Base-by-base conservation (phyloP, 2,113 vertebrate genomes). In the Leptodactylus fuscus region DNA sequence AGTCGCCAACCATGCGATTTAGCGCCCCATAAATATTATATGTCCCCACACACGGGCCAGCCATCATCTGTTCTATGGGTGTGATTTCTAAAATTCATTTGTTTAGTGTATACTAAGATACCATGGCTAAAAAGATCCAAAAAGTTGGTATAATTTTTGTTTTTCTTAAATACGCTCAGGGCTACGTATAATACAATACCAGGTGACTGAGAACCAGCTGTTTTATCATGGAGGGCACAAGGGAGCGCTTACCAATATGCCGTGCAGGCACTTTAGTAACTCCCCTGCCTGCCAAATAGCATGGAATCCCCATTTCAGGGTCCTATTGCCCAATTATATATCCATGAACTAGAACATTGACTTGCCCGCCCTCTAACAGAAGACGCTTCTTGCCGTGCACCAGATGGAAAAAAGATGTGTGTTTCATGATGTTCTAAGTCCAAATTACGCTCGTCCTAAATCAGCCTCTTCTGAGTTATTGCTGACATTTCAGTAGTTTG, bases 401-500 rank as follows among this genome's bases (percentile, higher is more conserved):
- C 41, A 18, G 24, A 46, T 27, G 71, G 71, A 76, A 76, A 76
- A 44, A 70, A 51, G 48, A 76, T 49, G 44, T 49, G 73, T 76
- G 32, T 51, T 76, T 76, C 18, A 76, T 51, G 18, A 49, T 51
- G 10, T 29, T 76, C 44, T 49, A 76, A 76, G 60, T 36, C 51
- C 53, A 79, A 75, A 58, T 58, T 55, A 60, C 53, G 11, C 76
- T 49, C 53, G n/a, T 58, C 46, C 49, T 79, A 79, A 60, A 58
- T 79, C 51, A 36, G 22, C 32, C 34, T 38, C 34, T 36, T 79
- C 27, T 58, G 51, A 79, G 53, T 79, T 60, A 36, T 60, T 79
- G 29, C 53, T 79, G 76, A 79, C 76, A 60, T 60, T 55, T 58
- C 76, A 58, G 76, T 79, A 79, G 76, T 79, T 79, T 79, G 76